Evolutionary conservation across 2,888 invertebrate genomes (phyloP).

Genomic region (Cheilosia grossa): DNA sequence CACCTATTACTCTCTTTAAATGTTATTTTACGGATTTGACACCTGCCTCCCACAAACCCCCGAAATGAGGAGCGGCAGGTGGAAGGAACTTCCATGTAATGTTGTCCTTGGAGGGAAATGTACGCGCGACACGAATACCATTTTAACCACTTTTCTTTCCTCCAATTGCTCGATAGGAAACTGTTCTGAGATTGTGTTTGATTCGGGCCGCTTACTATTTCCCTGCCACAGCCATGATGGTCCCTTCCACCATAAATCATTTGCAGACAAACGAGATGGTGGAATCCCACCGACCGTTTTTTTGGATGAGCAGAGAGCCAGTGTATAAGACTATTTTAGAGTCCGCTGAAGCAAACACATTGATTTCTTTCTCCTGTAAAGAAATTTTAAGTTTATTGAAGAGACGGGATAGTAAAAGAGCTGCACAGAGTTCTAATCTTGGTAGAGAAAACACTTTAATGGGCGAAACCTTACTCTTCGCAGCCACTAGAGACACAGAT

Average conservation of each 20-base stretch:
- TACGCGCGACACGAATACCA: too few relatives aligned
- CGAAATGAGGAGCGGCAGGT: too few relatives aligned
- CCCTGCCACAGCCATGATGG: background rate
- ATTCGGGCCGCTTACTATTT: background rate
- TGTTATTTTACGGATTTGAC: too few relatives aligned
- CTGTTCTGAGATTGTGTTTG: background rate
- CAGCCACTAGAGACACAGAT: slow-evolving; percentile 3
- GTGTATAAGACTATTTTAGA: background rate
- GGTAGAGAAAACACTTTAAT: slow-evolving; percentile 14
- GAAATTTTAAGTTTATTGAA: too few relatives aligned
- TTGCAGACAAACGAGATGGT: background rate
- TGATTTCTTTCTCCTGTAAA: too few relatives aligned
- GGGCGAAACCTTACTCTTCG: slow-evolving; percentile 1
- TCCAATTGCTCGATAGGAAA: too few relatives aligned
- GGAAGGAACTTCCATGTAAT: too few relatives aligned
- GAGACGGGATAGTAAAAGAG: background rate
- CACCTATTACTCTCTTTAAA: too few relatives aligned
- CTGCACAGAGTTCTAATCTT: slow-evolving; percentile 10
- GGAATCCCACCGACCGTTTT: background rate
- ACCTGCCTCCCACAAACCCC: too few relatives aligned
- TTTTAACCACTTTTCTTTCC: too few relatives aligned
- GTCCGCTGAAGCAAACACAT: too few relatives aligned
- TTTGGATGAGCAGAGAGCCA: slow-evolving; percentile 6
- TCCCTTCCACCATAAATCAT: background rate
- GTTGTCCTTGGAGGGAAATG: too few relatives aligned